Conservation (phyloP, 2,113 vertebrate species). For the Labrus mixtus region DNA sequence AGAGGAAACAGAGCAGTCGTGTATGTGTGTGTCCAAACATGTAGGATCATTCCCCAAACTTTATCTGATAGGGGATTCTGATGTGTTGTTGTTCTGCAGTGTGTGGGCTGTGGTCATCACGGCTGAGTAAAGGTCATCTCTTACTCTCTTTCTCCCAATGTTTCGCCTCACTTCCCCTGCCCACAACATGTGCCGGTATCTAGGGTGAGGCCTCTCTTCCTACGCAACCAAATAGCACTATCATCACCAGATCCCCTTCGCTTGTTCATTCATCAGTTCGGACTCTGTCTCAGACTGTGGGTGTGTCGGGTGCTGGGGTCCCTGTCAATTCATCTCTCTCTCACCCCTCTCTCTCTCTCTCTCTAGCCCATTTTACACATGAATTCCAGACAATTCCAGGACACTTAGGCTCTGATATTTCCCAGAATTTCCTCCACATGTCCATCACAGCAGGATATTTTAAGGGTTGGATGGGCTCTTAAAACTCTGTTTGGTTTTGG, state of each 20-base stretch:
- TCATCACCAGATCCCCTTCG: slow-evolving; percentile 43
- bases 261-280: slow-evolving; percentile 63
- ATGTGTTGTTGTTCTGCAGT: slow-evolving; percentile 59
- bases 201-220: slow-evolving; percentile 53
- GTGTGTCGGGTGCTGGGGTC: slow-evolving; percentile 60
- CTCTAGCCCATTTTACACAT: not conserved
- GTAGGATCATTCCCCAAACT: slow-evolving; percentile 52
- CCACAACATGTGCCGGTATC: slow-evolving; percentile 63
- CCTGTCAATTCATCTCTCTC: slow-evolving; percentile 34
- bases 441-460: not conserved
- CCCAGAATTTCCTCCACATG: not conserved
- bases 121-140: slow-evolving; percentile 70
- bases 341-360: slow-evolving; percentile 26
- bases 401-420: not conserved
- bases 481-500: not conserved
- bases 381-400: not conserved
- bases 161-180: slow-evolving; percentile 56
- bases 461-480: not conserved
- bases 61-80: slow-evolving; percentile 70
- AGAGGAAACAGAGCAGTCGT: slow-evolving; percentile 59
- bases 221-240: slow-evolving; percentile 49
- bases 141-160: slow-evolving; percentile 42
- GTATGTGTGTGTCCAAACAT: slow-evolving; percentile 23
- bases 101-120: slow-evolving; percentile 68
- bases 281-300: slow-evolving; percentile 57